phyloP scores from a whole-genome alignment of 2,797 vertebrate species.

The Percopsis omiscomaycus region DNA sequence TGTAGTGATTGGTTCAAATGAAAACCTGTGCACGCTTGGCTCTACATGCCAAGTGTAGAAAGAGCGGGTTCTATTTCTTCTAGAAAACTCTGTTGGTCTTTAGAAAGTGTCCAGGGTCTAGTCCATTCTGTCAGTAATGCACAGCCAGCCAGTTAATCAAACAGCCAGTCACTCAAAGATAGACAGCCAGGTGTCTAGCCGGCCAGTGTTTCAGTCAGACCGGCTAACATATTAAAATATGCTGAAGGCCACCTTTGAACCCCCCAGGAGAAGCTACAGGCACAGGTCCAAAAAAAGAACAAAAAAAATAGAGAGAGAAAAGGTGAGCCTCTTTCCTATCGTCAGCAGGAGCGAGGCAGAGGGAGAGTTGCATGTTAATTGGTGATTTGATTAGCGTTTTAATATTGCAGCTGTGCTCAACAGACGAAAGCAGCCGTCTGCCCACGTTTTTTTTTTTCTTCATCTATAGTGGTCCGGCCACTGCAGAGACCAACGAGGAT shows the following conservation, averaged over 20 bases:
- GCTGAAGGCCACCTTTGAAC: conserved; percentile 47
- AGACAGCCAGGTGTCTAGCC: conserved; percentile 21
- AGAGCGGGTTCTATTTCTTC: too few relatives aligned
- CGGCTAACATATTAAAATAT: conserved; percentile 49
- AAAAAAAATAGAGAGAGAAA: conserved; percentile 36
- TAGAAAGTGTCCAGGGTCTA: neutral
- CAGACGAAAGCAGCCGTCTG: conserved; percentile 38
- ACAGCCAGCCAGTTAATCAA: neutral
- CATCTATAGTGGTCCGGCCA: conserved; percentile 12
- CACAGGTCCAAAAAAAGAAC: conserved; percentile 4
- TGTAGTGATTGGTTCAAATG: too few relatives aligned
- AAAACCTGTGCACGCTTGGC: too few relatives aligned
- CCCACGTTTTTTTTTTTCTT: conserved; percentile 27
- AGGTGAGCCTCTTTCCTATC: conserved; percentile 45
- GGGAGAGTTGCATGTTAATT: conserved; percentile 72
- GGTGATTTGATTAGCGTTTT: conserved; percentile 75
- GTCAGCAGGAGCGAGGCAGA: conserved; percentile 67
- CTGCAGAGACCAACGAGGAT: conserved; percentile 4
- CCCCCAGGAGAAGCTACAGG: conserved; percentile 16
- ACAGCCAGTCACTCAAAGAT: neutral
- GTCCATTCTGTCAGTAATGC: neutral
- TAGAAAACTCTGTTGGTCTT: too few relatives aligned
- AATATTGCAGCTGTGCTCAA: conserved; percentile 75
- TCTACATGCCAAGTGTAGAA: too few relatives aligned
- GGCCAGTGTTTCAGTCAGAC: neutral